Conservation (phyloP, 2,888 invertebrate species). For the Drosophila mercatorum region DNA sequence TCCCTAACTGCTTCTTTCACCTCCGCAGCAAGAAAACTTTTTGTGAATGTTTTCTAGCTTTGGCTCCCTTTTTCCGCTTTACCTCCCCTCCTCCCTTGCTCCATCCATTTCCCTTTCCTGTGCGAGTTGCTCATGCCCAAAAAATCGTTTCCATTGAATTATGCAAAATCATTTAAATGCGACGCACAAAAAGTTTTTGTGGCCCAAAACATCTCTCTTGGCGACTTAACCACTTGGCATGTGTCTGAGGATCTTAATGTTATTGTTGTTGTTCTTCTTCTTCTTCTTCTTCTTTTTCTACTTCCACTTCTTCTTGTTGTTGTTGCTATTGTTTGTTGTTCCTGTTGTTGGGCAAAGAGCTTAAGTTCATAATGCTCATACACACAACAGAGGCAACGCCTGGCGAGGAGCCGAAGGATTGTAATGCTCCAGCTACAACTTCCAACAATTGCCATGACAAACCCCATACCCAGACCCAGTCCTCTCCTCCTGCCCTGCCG, state of each 20-base stretch:
- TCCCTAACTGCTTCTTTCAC: slow-evolving; percentile 28
- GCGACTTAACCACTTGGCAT: slow-evolving; percentile 75
- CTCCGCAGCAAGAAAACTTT: slow-evolving; percentile 47
- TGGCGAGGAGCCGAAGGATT: slow-evolving; percentile 4
- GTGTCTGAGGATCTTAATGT: slow-evolving; percentile 71
- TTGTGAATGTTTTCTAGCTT: slow-evolving; percentile 9
- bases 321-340: slow-evolving; percentile 11
- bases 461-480: neutral
- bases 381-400: slow-evolving; percentile 10
- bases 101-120: neutral
- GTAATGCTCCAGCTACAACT: slow-evolving; percentile 18
- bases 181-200: slow-evolving; percentile 62
- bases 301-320: slow-evolving; percentile 22
- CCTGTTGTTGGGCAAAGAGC: slow-evolving; percentile 35
- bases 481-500: neutral
- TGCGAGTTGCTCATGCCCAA: slow-evolving; percentile 1
- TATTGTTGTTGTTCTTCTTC: slow-evolving; percentile 51
- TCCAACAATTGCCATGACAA: slow-evolving; percentile 19
- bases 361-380: slow-evolving; percentile 76
- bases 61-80: neutral
- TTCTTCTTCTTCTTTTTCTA: slow-evolving; percentile 19
- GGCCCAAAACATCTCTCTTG: slow-evolving; percentile 44
- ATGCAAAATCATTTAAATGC: slow-evolving; percentile 79
- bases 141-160: slow-evolving; percentile 64
- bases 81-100: too few species aligned